phyloP scores from a whole-genome alignment of 2,797 vertebrate species.

The Centroberyx gerrardi region DNA sequence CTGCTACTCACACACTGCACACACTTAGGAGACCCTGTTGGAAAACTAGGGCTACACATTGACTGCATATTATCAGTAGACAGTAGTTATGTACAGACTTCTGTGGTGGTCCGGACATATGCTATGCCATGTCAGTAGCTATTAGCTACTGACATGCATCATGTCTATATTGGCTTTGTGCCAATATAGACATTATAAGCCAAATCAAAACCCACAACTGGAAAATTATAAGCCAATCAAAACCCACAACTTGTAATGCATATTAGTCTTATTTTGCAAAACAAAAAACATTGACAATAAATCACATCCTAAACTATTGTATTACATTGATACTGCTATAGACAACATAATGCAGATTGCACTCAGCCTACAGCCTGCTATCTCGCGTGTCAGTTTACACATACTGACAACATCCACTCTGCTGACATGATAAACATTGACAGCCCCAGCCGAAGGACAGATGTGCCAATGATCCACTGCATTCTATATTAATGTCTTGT shows the following conservation, averaged over 20 bases:
- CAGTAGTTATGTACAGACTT: background rate
- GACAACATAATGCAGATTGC: constrained; percentile 15
- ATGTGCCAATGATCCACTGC: constrained; percentile 47
- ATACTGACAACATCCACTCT: constrained; percentile 32
- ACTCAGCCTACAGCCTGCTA: constrained; percentile 8
- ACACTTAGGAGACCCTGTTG: constrained; percentile 23
- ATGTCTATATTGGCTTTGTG: constrained; percentile 37
- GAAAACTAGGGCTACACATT: background rate
- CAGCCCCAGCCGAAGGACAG: constrained; percentile 33
- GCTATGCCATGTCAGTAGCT: constrained; percentile 12
- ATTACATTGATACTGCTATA: constrained; percentile 7
- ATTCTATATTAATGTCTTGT: constrained; percentile 51
- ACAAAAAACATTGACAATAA: background rate
- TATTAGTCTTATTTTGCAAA: constrained; percentile 11
- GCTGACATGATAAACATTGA: constrained; percentile 26
- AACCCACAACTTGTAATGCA: constrained; percentile 14
- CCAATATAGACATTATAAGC: background rate
- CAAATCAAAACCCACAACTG: no score
- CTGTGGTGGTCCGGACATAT: constrained; percentile 6
- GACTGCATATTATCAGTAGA: constrained; percentile 8
- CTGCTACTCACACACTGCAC: constrained; percentile 66
- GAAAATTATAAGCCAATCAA: no score
- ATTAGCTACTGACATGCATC: background rate
- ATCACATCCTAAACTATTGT: background rate
- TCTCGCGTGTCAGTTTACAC: constrained; percentile 16